Base-by-base conservation (phyloP, 2,888 invertebrate species). In the Ecliptopera silaceata region DNA sequence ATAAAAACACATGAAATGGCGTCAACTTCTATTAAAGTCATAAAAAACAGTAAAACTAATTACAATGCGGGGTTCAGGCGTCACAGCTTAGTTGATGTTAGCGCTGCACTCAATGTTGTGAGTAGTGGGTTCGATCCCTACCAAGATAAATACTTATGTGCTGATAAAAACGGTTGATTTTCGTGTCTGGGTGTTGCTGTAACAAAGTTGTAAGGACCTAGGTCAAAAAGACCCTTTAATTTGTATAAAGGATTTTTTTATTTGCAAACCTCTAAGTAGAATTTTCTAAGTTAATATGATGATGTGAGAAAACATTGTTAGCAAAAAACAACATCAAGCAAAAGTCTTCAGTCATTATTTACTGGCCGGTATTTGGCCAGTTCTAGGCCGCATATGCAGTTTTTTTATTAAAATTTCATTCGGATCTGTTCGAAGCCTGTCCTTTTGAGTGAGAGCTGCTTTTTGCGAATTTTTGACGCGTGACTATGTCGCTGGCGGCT, bases 21-120 rank as follows among this genome's bases (percentile, higher is more conserved):
- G 80, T 84, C 80, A 79, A 78, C 78, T 79, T 79, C 80, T 83
- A 84, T 83, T 80, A 80, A 73, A 74, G 74, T 75, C 71, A 77
- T 82, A 80, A 84, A 82, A 79, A 72, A 60, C 72, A 73, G 77
- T 79, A 77, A 79, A 79, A 77, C 75, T 80, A 80, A 83, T 83
- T 81, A 80, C 77, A 70, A 70, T 70, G 61, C 56, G 53, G 59
- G 61, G 29, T 42, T 59, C 63, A 65, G 66, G 61, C 69, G 68
- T 64, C 64, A 65, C 66, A 64, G 66, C 61, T 22, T 43, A 36
- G 26, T 26, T n/a, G n/a, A n/a, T n/a, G n/a, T n/a, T n/a, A n/a
- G n/a, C n/a, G n/a, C n/a, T n/a, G 15, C 15, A 36, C 13, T 36
- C 8, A 15, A 36, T 8, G 39, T 11, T 5, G 13, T 4, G 15